Percentiles rank a stretch among this genome's conserved stretches.
These are phyloP conservation scores for Cerceris rybyensis DNA, from an alignment of 2,888 invertebrate species.

Conservation along the genomic window DNA sequence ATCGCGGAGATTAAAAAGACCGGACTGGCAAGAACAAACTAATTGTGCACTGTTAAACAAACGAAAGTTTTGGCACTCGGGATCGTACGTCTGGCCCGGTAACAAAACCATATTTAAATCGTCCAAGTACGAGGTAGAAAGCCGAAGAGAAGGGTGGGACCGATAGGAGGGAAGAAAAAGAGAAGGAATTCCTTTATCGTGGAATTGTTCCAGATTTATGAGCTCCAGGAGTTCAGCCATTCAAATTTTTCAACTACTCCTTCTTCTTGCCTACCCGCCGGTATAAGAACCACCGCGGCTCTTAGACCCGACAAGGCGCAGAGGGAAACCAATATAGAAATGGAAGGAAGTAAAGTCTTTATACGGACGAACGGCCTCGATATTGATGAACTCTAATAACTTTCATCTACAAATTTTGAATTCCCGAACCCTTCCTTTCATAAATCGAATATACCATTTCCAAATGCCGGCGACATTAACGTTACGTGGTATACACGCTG, in stretches of 20 bases:
- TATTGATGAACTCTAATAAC: conserved; percentile 63
- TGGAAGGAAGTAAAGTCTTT: conserved; percentile 57
- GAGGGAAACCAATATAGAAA: conserved; percentile 63
- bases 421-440: conserved; percentile 12
- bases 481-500: not conserved
- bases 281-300: conserved; percentile 46
- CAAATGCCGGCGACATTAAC: not conserved
- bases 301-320: conserved; percentile 45
- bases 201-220: conserved; percentile 70
- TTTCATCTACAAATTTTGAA: conserved; percentile 57
- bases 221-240: conserved; percentile 66
- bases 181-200: conserved; percentile 63
- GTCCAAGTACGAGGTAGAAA: conserved; percentile 12
- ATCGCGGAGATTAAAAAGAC: conserved; percentile 35
- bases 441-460: not conserved
- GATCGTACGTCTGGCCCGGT: conserved; percentile 18
- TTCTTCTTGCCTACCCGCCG: conserved; percentile 56
- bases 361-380: conserved; percentile 48
- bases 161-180: conserved; percentile 51
- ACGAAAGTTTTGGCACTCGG: conserved; percentile 43
- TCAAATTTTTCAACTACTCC: conserved; percentile 67
- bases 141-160: conserved; percentile 29
- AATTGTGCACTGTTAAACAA: conserved; percentile 44
- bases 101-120: conserved; percentile 51
- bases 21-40: conserved; percentile 21